These are phyloP conservation scores for Ceramica pisi DNA, from an alignment of 2,888 invertebrate genomes.

Conservation along the genomic window DNA sequence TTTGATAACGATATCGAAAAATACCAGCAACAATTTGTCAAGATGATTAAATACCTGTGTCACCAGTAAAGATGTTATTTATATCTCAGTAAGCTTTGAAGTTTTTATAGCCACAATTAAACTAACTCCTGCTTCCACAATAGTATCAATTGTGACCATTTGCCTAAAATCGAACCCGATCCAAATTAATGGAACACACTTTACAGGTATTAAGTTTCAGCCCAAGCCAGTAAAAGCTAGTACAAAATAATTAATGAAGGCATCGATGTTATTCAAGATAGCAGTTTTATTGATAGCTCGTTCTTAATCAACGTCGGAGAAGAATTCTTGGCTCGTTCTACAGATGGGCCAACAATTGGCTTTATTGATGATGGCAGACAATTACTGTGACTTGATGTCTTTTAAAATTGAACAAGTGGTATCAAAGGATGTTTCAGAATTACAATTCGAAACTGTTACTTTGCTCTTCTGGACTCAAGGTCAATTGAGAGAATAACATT, in stretches of 20 bases:
- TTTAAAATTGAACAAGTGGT: constrained; percentile 52
- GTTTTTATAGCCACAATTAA: constrained; percentile 36
- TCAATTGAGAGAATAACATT: neutral
- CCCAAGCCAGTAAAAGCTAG: constrained; percentile 41
- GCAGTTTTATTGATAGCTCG: constrained; percentile 83
- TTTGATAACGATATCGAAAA: neutral
- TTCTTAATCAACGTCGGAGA: constrained; percentile 84
- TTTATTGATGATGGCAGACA: constrained; percentile 63
- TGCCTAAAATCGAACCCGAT: constrained; percentile 46
- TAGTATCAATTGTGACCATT: constrained; percentile 45
- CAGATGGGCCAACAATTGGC: constrained; percentile 63
- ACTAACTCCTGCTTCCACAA: constrained; percentile 24
- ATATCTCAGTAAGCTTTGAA: constrained; percentile 14
- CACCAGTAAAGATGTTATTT: neutral
- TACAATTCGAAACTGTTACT: constrained; percentile 12
- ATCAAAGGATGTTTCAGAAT: constrained; percentile 43
- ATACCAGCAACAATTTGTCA: neutral
- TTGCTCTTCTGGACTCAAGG: neutral
- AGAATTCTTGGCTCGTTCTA: constrained; percentile 71
- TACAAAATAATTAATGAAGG: constrained; percentile 81
- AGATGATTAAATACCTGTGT: neutral
- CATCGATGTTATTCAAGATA: constrained; percentile 81
- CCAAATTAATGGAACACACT: constrained; percentile 54
- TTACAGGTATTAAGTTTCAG: constrained; percentile 52
- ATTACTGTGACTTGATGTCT: constrained; percentile 59